Base-by-base conservation (phyloP, 2,113 vertebrate species). In the Paracanthobrama guichenoti region DNA sequence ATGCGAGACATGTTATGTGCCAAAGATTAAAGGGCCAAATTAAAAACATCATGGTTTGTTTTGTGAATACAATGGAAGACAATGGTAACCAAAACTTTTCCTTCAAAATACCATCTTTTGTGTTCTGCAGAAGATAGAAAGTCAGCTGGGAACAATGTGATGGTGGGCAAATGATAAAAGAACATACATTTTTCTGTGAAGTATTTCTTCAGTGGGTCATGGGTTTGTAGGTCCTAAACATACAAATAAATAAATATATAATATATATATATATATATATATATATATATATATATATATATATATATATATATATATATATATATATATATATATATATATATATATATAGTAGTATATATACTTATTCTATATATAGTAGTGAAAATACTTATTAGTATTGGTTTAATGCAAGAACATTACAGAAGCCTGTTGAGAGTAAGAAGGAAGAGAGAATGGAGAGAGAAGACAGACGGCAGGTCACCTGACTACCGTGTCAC, bases 401-500 rank as follows among this genome's bases (percentile, higher is more conserved):
- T 55, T 55, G 18, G 18, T 77, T 44, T 26, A 24, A 26, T 20
- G n/a, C 59, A 48, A 31, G 4, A 48, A 48, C 42, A 79, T 60
- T 59, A 24, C 75, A 42, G 53, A 78, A 39, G 75, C 75, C 4
- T 16, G 12, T 59, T 46, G 42, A 57, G 28, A 46, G 7, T n/a
- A 76, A 42, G 48, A 57, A 12, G 44, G 12, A 67, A 66, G 53
- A 42, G 46, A 42, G 22, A 46, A 31, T 2, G 16, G n/a, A 48
- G 62, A 2, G 48, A 71, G 26, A 16, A 75, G 69, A 80, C 75
- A 81, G 77, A 76, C 67, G 82, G 71, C 20, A 48, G 62, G 28
- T 87, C 83, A 77, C 50, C 50, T 84, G 82, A 87, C 55, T 84
- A 71, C 82, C 55, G 39, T 77, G 53, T 82, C 73, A 44, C 11